Percentiles rank a stretch among this genome's conserved stretches.
These are phyloP conservation scores for Halictus ligatus DNA, from an alignment of 2,888 invertebrate species.

Conservation along the genomic window DNA sequence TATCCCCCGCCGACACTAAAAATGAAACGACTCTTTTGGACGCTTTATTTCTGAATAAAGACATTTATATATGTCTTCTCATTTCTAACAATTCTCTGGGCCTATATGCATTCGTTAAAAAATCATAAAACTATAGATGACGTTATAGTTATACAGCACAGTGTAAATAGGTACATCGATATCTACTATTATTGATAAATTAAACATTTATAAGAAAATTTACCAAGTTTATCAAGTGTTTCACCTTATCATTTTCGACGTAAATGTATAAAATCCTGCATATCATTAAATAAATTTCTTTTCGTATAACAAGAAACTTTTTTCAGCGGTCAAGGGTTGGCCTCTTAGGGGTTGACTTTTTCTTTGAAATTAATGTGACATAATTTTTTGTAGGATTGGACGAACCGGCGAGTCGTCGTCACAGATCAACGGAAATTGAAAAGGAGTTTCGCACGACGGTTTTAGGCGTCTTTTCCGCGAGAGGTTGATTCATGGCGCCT, in stretches of 20 bases:
- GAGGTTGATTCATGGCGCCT: constrained; percentile 15
- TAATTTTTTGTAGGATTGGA: neutral
- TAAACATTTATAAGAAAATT: no score
- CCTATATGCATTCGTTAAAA: neutral
- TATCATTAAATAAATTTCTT: neutral
- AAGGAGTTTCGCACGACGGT: neutral
- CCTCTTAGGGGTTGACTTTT: neutral
- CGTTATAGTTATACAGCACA: no score
- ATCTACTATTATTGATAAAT: no score
- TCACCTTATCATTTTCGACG: neutral
- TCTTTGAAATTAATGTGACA: neutral
- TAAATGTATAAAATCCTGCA: neutral
- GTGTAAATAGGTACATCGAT: neutral
- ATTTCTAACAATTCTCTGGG: no score
- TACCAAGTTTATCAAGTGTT: no score
- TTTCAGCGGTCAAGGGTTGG: neutral
- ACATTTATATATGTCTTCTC: neutral
- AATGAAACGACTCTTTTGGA: neutral
- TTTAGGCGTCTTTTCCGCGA: neutral
- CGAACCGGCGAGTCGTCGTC: neutral
- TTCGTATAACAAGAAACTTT: neutral
- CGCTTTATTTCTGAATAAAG: neutral
- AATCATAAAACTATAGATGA: neutral
- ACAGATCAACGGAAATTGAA: neutral
- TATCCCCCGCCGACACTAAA: neutral